Conservation (phyloP, 2,113 vertebrate genomes). For the Columba livia region DNA sequence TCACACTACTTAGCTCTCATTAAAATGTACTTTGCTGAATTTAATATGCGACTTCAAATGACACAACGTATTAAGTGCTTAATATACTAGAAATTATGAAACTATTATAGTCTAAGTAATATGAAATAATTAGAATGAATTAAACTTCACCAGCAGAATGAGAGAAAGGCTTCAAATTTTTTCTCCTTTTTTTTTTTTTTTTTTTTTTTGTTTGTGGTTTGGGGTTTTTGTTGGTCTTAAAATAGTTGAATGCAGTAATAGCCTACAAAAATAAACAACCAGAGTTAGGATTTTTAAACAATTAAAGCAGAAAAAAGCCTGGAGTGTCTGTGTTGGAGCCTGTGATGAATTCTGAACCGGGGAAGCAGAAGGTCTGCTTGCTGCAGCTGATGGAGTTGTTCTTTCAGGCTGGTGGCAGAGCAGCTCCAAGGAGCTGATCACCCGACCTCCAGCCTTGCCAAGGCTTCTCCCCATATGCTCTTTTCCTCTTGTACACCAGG, state of each 20-base stretch:
- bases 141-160: slow-evolving; percentile 69
- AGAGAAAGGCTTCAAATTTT: slow-evolving; percentile 62
- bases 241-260: slow-evolving; percentile 9
- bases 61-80: slow-evolving; percentile 87
- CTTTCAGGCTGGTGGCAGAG: slow-evolving; percentile 20
- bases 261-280: slow-evolving; percentile 28
- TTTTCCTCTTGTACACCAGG: neutral
- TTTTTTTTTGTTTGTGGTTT: neutral
- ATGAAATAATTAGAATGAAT: slow-evolving; percentile 83
- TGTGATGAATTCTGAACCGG: neutral
- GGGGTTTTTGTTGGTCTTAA: neutral
- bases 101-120: slow-evolving; percentile 75
- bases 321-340: neutral
- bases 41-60: slow-evolving; percentile 82
- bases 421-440: neutral
- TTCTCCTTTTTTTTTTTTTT: neutral
- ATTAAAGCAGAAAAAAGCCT: slow-evolving; percentile 22
- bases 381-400: slow-evolving; percentile 28
- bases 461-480: neutral
- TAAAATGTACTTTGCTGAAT: slow-evolving; percentile 85
- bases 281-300: slow-evolving; percentile 61
- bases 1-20: slow-evolving; percentile 83
- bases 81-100: slow-evolving; percentile 89
- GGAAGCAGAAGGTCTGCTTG: neutral
- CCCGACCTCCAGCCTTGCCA: neutral